These are phyloP conservation scores for Actenoides lindsayi DNA, from an alignment of 2,113 vertebrate species.

Conservation along the genomic window DNA sequence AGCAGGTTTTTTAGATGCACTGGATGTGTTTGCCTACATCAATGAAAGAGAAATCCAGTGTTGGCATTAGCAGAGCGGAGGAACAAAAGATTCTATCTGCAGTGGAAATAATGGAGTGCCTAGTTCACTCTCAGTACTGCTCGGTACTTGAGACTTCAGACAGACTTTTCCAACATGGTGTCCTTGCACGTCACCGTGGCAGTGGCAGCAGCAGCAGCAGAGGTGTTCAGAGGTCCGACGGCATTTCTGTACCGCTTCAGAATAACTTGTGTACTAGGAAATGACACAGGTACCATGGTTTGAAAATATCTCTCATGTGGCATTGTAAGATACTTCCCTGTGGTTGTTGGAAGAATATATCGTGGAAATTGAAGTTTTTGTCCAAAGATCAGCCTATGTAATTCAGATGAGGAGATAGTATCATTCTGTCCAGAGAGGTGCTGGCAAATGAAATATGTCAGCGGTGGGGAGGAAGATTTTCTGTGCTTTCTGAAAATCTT, in stretches of 20 bases:
- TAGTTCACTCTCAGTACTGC: not conserved
- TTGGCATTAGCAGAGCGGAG: not conserved
- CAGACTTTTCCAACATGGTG: not conserved
- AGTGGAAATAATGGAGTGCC: not conserved
- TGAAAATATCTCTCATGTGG: not conserved
- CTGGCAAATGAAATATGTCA: not conserved
- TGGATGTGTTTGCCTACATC: not conserved
- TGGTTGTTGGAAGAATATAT: not conserved
- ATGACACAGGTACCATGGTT: not conserved
- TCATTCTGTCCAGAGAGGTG: not conserved
- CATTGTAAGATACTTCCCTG: not conserved
- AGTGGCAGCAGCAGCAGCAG: not conserved
- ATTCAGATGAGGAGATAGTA: not conserved
- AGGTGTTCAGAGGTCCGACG: not conserved
- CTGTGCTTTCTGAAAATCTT: not conserved
- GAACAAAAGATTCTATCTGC: not conserved
- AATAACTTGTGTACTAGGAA: not conserved
- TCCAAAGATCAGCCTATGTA: not conserved
- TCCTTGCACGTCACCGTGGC: fast-evolving
- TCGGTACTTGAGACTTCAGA: not conserved
- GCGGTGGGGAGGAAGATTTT: not conserved
- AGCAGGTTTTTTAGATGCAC: not conserved
- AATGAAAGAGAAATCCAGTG: not conserved
- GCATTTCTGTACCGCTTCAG: not conserved
- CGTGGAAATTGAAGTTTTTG: not conserved